A percentile compares a stretch with the other conserved stretches of the same genome.
These are phyloP conservation scores for Furcifer pardalis DNA, from an alignment of 2,797 vertebrate genomes.

Conservation along the genomic window DNA sequence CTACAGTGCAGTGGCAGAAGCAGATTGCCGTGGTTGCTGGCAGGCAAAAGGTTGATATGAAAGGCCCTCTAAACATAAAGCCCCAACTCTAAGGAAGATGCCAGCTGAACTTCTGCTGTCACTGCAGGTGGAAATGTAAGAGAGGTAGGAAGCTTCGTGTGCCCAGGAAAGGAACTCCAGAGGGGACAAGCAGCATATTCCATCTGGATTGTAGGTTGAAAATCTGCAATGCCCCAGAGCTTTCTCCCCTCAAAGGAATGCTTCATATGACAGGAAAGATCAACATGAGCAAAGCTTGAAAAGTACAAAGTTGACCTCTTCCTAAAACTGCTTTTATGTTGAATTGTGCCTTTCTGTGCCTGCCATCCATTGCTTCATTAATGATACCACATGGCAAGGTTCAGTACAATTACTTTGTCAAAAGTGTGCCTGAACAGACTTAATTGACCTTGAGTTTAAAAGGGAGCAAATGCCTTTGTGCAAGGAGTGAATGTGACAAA, in stretches of 20 bases:
- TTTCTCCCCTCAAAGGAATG: background rate
- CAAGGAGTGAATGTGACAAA: background rate
- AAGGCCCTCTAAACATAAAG: background rate
- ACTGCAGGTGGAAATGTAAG: background rate
- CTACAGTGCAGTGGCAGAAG: background rate
- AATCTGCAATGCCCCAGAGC: background rate
- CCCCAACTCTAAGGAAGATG: background rate
- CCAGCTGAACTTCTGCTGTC: background rate
- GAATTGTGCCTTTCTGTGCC: slow-evolving; percentile 12
- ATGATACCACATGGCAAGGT: background rate
- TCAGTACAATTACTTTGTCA: slow-evolving; percentile 7
- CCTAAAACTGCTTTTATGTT: background rate
- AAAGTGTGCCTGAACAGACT: background rate
- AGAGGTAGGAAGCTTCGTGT: background rate
- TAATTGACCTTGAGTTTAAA: slow-evolving; percentile 10
- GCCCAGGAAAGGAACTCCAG: background rate
- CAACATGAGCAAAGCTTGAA: background rate
- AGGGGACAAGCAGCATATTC: background rate
- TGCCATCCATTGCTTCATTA: slow-evolving; percentile 28
- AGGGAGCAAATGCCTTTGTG: background rate
- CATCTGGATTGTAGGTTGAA: background rate
- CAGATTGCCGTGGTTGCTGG: background rate
- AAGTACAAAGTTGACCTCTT: background rate
- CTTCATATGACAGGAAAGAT: background rate
- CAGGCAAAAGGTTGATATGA: background rate